A percentile compares a stretch with the other conserved stretches of the same genome.
Evolutionary conservation across 2,113 vertebrate genomes (phyloP).

Genomic region (Oryctolagus cuniculus): mOryCun1.1 NC_091451.1:11875501-11876000

Average conservation of each 20-base stretch:
- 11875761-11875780: background rate
- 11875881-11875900: background rate
- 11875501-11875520: background rate
- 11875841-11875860: background rate
- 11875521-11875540: background rate
- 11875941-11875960: background rate
- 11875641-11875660: background rate
- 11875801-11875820: background rate
- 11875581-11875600: too few species aligned
- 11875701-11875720: background rate
- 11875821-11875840: background rate
- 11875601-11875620: background rate
- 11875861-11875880: background rate
- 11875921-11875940: constrained; percentile 12
- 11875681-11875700: background rate
- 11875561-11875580: too few species aligned
- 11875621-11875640: background rate
- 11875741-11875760: too few species aligned
- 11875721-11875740: background rate
- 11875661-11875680: background rate
- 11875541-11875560: background rate
- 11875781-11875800: background rate
- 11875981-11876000: background rate
- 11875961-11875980: background rate
- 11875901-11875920: background rate